phyloP scores from a whole-genome alignment of 2,113 vertebrate genomes.

The Psittacula cyanocephala region DNA sequence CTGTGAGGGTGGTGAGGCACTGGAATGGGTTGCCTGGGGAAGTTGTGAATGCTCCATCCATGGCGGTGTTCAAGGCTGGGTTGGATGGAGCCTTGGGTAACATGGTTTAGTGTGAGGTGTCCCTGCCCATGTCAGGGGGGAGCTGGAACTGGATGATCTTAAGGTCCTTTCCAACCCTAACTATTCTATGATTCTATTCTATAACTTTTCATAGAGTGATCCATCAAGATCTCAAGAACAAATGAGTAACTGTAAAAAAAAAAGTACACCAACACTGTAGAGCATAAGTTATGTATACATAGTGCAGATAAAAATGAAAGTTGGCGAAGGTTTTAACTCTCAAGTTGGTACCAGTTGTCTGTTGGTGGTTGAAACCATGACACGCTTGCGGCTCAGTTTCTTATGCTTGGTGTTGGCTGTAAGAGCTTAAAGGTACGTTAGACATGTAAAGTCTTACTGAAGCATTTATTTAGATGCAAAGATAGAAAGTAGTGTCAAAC shows the following conservation, averaged over 20 bases:
- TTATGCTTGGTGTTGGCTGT: background rate
- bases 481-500: background rate
- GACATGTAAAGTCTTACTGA: background rate
- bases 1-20: no score
- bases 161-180: no score
- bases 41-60: no score
- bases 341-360: background rate
- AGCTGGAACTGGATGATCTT: no score
- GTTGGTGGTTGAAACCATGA: background rate
- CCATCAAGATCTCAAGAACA: background rate
- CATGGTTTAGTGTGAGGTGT: no score
- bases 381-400: background rate
- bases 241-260: background rate
- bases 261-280: background rate
- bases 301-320: background rate
- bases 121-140: no score
- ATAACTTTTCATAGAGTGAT: background rate
- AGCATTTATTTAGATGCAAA: background rate
- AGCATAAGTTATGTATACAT: background rate
- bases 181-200: no score
- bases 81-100: no score
- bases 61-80: no score
- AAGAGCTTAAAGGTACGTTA: background rate
- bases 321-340: background rate
- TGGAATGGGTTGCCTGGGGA: no score